phyloP scores from a whole-genome alignment of 2,888 invertebrate species.

The Campoplex nolae region DNA sequence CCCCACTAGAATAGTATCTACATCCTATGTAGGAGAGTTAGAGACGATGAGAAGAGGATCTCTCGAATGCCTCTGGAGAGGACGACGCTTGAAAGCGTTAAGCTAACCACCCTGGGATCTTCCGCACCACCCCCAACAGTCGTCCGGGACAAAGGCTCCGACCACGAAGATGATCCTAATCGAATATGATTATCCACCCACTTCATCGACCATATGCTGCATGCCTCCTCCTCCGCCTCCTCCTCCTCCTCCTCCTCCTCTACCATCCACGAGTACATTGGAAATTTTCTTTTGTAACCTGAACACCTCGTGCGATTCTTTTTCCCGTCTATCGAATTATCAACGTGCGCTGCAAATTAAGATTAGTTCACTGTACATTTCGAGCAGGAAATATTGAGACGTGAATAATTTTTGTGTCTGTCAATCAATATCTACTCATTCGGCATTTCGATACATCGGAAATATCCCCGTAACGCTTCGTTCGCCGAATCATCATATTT shows the following conservation, averaged over 20 bases:
- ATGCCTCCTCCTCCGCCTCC: conserved; percentile 61
- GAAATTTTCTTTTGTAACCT: conserved; percentile 17
- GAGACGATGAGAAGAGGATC: conserved; percentile 62
- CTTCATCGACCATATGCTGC: conserved; percentile 75
- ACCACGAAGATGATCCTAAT: conserved; percentile 80
- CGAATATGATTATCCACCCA: conserved; percentile 82
- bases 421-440: neutral
- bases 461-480: neutral
- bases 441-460: neutral
- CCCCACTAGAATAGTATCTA: conserved; percentile 44
- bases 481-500: neutral
- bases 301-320: conserved; percentile 3
- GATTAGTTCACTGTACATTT: no score
- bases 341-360: neutral
- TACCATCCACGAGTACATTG: conserved; percentile 26
- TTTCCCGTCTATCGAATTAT: neutral
- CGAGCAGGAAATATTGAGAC: no score
- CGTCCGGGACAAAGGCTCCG: conserved; percentile 78
- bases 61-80: conserved; percentile 71
- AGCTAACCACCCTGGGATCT: conserved; percentile 63
- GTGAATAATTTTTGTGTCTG: neutral
- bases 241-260: conserved; percentile 53
- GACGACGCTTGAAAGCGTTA: conserved; percentile 74
- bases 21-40: conserved; percentile 20
- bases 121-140: conserved; percentile 66